Evolutionary conservation across 2,888 invertebrate species (phyloP), one percentile per base, ranked within the genome.

Genomic region (Agrotis segetum): DNA sequence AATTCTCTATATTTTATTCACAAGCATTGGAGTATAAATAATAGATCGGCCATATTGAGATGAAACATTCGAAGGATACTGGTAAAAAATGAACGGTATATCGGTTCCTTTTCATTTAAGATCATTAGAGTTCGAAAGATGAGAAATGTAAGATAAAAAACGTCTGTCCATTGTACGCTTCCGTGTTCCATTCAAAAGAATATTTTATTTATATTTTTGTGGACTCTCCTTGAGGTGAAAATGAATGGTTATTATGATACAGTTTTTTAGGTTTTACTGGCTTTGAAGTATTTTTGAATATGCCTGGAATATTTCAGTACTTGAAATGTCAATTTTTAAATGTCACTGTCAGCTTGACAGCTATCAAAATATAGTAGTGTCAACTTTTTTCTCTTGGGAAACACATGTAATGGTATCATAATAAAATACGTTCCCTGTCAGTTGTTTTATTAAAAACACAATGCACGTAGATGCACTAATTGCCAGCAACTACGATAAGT

Each of bases 31-130:
- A 87, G 89, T 90, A 88, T 88, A 87, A 88, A 89, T 92, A 93
- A 91, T 89, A 89, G 87, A 87, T 85, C 87, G 79, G 86, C 86
- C 86, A 88, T 87, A 88, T 90, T 90, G 88, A 88, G 89, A 91
- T 87, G 87, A 89, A 92, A 89, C 88, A 75, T 83, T 84, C 72
- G 59, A 47, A 69, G 72, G 67, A 65, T 71, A 50, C 71, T 58
- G 61, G 58, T 68, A 77, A 86, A 89, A 90, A 90, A 89, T 85
- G 81, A 83, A 87, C 84, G 86, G 84, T 88, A 88, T 91, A 93
- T 93, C 93, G 92, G 89, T 90, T 90, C 90, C 93, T 91, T 93
- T 95, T 95, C 93, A 94, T 95, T 92, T 92, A 91, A 92, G 91
- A 93, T 94, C 95, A 95, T 95, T 94, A 94, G 93, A 94, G 92